Conservation (phyloP, 64 coral and sea anemone species). For the Actinia equina region DNA sequence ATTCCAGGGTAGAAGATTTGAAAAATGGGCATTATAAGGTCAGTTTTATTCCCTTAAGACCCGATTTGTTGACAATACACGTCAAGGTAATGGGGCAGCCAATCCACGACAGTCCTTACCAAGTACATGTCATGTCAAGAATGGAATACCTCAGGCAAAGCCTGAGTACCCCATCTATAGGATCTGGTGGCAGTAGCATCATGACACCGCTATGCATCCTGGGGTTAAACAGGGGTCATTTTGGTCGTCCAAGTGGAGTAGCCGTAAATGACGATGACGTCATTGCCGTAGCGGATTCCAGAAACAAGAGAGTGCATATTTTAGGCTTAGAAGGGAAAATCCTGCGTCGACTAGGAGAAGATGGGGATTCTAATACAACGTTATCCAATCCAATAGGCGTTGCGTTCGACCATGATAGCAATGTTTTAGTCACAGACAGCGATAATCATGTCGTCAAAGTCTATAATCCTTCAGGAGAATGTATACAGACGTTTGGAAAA, state of each 20-base stretch:
- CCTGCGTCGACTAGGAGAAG: constrained; percentile 32
- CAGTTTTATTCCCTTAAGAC: constrained; percentile 37
- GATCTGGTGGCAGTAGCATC: neutral
- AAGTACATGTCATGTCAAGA: constrained; percentile 55
- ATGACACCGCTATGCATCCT: constrained; percentile 7
- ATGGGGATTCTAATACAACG: constrained; percentile 2
- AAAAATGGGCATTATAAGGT: constrained; percentile 79
- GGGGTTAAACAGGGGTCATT: neutral
- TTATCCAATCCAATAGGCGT: constrained; percentile 52
- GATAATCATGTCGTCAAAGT: constrained; percentile 67
- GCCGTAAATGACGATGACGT: constrained; percentile 25
- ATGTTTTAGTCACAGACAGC: constrained; percentile 72
- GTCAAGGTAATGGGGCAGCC: constrained; percentile 51
- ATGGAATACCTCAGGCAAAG: constrained; percentile 47
- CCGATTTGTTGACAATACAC: constrained; percentile 52
- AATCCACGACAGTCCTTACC: constrained; percentile 48
- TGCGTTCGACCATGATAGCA: constrained; percentile 49
- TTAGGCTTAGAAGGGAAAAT: constrained; percentile 37
- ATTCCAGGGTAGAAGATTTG: constrained; percentile 53
- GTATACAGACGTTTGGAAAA: constrained; percentile 51
- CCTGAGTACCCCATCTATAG: neutral
- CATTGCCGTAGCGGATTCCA: constrained; percentile 62
- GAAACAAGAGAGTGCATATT: constrained; percentile 55
- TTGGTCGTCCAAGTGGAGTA: constrained; percentile 65
- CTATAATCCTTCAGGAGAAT: constrained; percentile 50